Conservation (phyloP, 2,888 invertebrate genomes). For the Beris morrisii region DNA sequence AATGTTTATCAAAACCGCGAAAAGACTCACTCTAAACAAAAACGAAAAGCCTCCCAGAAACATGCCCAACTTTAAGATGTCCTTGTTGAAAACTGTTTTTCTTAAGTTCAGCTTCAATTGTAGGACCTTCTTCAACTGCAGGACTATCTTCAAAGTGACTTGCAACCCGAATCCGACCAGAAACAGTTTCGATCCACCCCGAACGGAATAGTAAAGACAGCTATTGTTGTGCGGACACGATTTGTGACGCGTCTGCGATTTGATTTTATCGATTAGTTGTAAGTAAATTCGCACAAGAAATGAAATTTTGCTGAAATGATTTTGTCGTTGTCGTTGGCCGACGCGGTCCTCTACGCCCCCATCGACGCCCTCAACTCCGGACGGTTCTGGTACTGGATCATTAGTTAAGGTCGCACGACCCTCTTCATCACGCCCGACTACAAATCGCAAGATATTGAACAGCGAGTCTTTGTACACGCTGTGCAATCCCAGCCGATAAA, state of each 20-base stretch:
- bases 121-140: slow-evolving; percentile 61
- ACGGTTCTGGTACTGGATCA: background rate
- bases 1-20: slow-evolving; percentile 21
- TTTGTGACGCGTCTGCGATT: slow-evolving; percentile 50
- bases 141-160: slow-evolving; percentile 61
- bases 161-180: slow-evolving; percentile 65
- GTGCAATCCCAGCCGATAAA: slow-evolving; percentile 61
- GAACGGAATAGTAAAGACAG: slow-evolving; percentile 62
- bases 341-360: slow-evolving; percentile 10
- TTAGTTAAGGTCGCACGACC: slow-evolving; percentile 37
- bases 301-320: slow-evolving; percentile 43
- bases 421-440: slow-evolving; percentile 66
- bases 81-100: slow-evolving; percentile 59
- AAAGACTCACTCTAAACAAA: slow-evolving; percentile 64
- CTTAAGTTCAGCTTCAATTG: slow-evolving; percentile 59
- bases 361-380: background rate
- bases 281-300: slow-evolving; percentile 48
- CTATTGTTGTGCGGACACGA: slow-evolving; percentile 65
- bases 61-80: slow-evolving; percentile 64
- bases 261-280: slow-evolving; percentile 55
- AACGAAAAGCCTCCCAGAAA: slow-evolving; percentile 72
- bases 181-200: slow-evolving; percentile 62
- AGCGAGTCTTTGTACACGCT: slow-evolving; percentile 58
- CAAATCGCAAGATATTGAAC: slow-evolving; percentile 65
- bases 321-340: slow-evolving; percentile 34